Conservation (phyloP, 2,797 vertebrate species). For the Sus cebifrons region DNA sequence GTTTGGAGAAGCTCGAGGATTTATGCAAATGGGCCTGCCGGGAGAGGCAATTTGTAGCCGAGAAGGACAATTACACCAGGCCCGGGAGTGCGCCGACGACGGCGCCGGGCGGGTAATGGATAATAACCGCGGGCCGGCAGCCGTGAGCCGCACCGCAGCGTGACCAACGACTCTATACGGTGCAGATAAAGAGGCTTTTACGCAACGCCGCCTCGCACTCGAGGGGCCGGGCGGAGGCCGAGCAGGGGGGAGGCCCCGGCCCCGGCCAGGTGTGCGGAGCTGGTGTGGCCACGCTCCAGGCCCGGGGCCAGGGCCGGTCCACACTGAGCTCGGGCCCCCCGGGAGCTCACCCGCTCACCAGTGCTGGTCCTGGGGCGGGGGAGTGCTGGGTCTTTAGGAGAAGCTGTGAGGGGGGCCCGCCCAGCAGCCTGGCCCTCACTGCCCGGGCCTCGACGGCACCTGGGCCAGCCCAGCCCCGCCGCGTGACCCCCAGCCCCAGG, state of each 20-base stretch:
- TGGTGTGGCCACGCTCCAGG: not conserved
- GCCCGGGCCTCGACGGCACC: not conserved
- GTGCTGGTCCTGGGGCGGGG: rapidly evolving
- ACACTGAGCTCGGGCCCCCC: not conserved
- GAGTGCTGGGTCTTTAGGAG: not conserved
- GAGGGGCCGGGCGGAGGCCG: not conserved
- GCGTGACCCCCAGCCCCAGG: rapidly evolving
- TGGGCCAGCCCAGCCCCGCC: not conserved
- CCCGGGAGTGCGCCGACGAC: slow-evolving; percentile 89
- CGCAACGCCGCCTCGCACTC: slow-evolving; percentile 76
- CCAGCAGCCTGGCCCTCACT: too few species aligned
- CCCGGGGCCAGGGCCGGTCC: too few species aligned
- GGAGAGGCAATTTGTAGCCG: slow-evolving; percentile 92
- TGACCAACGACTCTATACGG: slow-evolving; percentile 89
- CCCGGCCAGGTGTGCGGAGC: not conserved
- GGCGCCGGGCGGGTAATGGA: slow-evolving; percentile 90
- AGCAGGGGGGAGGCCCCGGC: not conserved
- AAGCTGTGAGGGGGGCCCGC: rapidly evolving
- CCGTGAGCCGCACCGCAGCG: slow-evolving; percentile 88
- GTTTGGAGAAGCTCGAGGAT: slow-evolving; percentile 90
- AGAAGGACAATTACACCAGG: slow-evolving; percentile 92
- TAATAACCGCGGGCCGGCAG: slow-evolving; percentile 89
- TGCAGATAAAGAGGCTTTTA: slow-evolving; percentile 87
- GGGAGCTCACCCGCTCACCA: not conserved
- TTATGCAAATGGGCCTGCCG: slow-evolving; percentile 92